Evolutionary conservation across 2,113 vertebrate genomes (phyloP).

Genomic region (Pluvialis apricaria): DNA sequence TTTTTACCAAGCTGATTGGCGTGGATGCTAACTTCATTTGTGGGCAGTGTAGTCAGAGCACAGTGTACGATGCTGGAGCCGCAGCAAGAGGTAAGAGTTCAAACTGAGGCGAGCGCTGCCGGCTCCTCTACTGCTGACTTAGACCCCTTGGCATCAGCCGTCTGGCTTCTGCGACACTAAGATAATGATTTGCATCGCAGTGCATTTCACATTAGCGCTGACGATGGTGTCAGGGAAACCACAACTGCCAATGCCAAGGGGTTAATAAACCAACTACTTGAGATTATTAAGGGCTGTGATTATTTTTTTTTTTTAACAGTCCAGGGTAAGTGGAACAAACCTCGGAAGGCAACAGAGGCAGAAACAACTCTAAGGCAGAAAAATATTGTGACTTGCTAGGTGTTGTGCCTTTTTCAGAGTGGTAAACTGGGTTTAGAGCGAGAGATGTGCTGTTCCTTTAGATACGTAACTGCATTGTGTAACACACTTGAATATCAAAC

Average conservation of each 20-base stretch:
- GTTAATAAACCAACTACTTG: constrained; percentile 33
- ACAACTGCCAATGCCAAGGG: constrained; percentile 10
- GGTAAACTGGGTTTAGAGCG: neutral
- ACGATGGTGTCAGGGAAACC: neutral
- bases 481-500: neutral
- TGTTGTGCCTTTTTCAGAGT: neutral
- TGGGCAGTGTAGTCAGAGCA: neutral
- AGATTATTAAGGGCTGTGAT: constrained; percentile 20
- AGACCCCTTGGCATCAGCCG: neutral
- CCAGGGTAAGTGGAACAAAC: neutral
- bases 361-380: neutral
- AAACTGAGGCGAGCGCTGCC: neutral
- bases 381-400: neutral
- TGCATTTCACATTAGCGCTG: neutral
- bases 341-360: neutral
- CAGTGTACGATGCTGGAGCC: neutral
- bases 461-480: fast-evolving
- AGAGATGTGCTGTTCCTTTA: neutral
- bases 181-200: neutral
- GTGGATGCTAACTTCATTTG: neutral
- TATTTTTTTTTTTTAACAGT: neutral
- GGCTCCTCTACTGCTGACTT: neutral
- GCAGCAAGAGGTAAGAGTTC: neutral
- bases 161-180: neutral
- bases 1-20: neutral